Conservation (phyloP, 2,113 vertebrate species). For the Poeciliopsis prolifica region DNA sequence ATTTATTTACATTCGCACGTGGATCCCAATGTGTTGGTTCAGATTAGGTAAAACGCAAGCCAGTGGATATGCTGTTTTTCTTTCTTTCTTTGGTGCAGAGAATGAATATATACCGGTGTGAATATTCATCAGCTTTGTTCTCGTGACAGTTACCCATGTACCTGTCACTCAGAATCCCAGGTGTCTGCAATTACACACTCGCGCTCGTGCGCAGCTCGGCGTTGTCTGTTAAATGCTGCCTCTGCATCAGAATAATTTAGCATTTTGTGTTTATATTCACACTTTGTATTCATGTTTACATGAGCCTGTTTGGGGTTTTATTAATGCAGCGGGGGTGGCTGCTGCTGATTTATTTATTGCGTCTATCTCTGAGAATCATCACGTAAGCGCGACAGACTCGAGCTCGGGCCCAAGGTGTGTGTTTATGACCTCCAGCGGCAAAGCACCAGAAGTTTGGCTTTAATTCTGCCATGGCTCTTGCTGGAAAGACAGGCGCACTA, state of each 20-base stretch:
- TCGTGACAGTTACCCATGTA: conserved; percentile 67
- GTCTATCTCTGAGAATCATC: conserved; percentile 43
- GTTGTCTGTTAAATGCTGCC: conserved; percentile 16
- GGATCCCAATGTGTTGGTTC: conserved; percentile 24
- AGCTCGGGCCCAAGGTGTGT: conserved; percentile 45
- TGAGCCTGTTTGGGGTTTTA: conserved; percentile 16
- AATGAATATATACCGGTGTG: conserved; percentile 54
- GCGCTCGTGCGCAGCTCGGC: conserved; percentile 2
- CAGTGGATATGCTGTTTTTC: conserved; percentile 10
- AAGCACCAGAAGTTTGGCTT: conserved; percentile 51
- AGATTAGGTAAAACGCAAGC: conserved; percentile 28
- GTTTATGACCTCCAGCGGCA: conserved; percentile 61
- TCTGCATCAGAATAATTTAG: conserved; percentile 21
- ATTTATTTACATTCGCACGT: conserved; percentile 7
- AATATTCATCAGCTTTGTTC: conserved; percentile 74
- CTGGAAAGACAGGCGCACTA: conserved; percentile 51
- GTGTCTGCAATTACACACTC: conserved; percentile 34
- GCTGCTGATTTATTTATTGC: conserved; percentile 61
- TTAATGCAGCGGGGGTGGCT: conserved; percentile 9
- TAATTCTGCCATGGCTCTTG: conserved; percentile 46
- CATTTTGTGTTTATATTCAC: conserved; percentile 21
- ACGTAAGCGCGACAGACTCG: conserved; percentile 40
- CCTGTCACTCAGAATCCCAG: conserved; percentile 63
- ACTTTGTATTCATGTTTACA: conserved; percentile 21
- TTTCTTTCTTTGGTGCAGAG: not conserved